phyloP scores from a whole-genome alignment of 2,113 vertebrate genomes.

The Lonchura striata region DNA sequence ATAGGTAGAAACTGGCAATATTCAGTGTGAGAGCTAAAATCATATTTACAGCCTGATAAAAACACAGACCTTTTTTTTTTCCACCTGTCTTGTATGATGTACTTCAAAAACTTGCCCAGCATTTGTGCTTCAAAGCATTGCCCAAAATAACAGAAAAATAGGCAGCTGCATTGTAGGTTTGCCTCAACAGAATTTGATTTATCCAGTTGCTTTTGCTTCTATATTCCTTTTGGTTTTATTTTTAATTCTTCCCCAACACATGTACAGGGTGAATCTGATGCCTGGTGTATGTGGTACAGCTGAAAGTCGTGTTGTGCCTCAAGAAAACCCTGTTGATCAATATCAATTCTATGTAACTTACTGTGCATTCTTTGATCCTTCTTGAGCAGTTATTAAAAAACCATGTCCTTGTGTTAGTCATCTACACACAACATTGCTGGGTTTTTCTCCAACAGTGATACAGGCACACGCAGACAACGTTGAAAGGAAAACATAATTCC shows the following conservation, averaged over 20 bases:
- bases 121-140: neutral
- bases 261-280: neutral
- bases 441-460: neutral
- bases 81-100: neutral
- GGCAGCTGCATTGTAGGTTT: neutral
- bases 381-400: constrained; percentile 50
- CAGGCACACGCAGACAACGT: neutral
- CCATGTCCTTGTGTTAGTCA: neutral
- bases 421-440: neutral
- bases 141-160: neutral
- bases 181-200: neutral
- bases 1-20: neutral
- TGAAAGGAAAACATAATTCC: neutral
- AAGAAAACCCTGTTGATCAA: constrained; percentile 57
- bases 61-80: neutral
- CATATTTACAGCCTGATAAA: neutral
- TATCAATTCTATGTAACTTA: constrained; percentile 49
- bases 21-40: neutral
- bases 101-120: neutral
- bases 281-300: neutral
- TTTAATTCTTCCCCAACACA: neutral
- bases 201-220: neutral
- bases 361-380: constrained; percentile 36
- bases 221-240: neutral
- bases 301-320: constrained; percentile 36